Base-by-base conservation (phyloP, 30 jellyfish, hydroid and myxozoan genomes). In the Catostylus mosaicus region DNA sequence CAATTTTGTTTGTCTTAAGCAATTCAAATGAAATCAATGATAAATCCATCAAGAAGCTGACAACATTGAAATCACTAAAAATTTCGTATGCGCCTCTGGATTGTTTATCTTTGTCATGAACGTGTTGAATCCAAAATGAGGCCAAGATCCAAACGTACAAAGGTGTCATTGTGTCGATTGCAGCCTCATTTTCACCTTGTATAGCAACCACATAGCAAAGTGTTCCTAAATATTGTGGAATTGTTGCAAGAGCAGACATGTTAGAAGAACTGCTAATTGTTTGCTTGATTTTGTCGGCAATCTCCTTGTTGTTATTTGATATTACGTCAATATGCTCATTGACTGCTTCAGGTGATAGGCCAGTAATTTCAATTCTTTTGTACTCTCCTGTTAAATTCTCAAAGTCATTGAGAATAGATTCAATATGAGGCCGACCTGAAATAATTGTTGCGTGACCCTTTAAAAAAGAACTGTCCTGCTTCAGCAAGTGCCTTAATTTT, bases 361-460 rank as follows among this genome's bases (percentile, higher is more conserved):
- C 79, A 31, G 59, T 36, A 27, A 67, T 32, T n/a, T 67, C 79
- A 67, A 67, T 67, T 32, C 60, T 67, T n/a, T n/a, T 67, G 35
- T 23, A 36, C 24, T 67, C 30, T 11, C 79, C 79, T 5, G 60
- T 67, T 32, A 29, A 2, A 10, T 67, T 26, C 46, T 67, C 79
- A 29, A 22, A 16, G 10, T 32, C 60, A 24, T 36, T 32, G 26
- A 67, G 31, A 10, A 32, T n/a, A 31, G 79, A 32, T 36, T 67
- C 79, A 30, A 67, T 67, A 32, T 67, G 79, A 4, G 79, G 79
- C 24, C 79, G 30, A 31, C 79, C 79, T 6, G 79, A 3, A 4
- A 67, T 36, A 12, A 67, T 30, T 24, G 79, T 67, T 3, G 59
- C 79, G 32, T 67, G 79, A 14, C 60, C 60, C 23, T 32, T 32